Conservation (phyloP, 2,888 invertebrate species). For the Caenorhabditis sulstoni region DNA sequence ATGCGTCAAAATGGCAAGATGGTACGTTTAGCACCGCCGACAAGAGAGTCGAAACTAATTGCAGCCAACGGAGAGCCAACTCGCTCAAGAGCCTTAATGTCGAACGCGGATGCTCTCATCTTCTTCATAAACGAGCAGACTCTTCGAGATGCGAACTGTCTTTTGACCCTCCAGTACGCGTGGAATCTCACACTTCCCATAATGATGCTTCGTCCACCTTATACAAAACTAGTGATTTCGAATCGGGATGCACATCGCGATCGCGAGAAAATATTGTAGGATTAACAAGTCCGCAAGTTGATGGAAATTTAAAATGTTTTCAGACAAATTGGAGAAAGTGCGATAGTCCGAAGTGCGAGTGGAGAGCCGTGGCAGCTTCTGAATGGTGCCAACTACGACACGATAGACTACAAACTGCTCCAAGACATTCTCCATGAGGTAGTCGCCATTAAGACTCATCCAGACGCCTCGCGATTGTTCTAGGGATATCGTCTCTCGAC, state of each 20-base stretch:
- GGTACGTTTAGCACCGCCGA: neutral
- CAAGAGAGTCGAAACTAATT: neutral
- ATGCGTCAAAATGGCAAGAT: conserved; percentile 41
- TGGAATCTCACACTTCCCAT: conserved; percentile 73
- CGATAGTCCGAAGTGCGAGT: conserved; percentile 53
- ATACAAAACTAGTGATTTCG: conserved; percentile 70
- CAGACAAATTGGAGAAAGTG: conserved; percentile 46
- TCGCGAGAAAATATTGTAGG: conserved; percentile 17
- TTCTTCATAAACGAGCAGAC: conserved; percentile 75
- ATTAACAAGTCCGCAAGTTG: too few relatives aligned
- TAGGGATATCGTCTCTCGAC: conserved; percentile 70
- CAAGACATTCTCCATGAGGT: conserved; percentile 72
- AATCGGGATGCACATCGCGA: conserved; percentile 46
- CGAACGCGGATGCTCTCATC: conserved; percentile 62
- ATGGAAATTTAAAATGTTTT: neutral
- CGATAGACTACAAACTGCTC: conserved; percentile 66
- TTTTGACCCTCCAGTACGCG: conserved; percentile 70
- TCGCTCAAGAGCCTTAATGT: conserved; percentile 27
- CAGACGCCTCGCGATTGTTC: neutral
- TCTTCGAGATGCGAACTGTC: conserved; percentile 68
- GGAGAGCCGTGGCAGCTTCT: conserved; percentile 56
- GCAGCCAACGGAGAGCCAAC: conserved; percentile 25
- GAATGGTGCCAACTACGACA: conserved; percentile 23
- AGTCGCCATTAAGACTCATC: neutral
- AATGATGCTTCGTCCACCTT: conserved; percentile 71